phyloP scores from a whole-genome alignment of 2,888 invertebrate species.

The Dyspetes luteomarginatus region DNA sequence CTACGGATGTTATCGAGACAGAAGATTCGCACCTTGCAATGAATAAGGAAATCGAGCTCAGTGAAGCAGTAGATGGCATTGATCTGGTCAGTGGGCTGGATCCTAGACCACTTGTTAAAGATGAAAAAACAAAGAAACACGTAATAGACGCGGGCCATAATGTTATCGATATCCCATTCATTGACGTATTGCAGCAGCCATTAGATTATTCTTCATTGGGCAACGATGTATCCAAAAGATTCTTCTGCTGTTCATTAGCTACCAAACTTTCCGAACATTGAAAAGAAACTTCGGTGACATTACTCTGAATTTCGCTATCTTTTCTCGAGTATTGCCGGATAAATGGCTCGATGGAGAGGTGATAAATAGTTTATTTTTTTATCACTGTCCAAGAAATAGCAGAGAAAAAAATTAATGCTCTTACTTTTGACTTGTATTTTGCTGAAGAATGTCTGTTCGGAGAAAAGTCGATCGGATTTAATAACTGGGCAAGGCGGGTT shows the following conservation, averaged over 20 bases:
- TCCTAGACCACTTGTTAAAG: too few species aligned
- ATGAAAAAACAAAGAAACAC: neutral
- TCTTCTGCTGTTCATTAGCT: neutral
- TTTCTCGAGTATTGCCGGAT: neutral
- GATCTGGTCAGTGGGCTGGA: too few species aligned
- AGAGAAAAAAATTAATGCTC: neutral
- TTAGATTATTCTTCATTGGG: neutral
- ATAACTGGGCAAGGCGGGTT: conserved; percentile 6
- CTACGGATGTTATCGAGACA: neutral
- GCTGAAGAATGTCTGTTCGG: neutral
- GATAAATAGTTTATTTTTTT: conserved; percentile 29
- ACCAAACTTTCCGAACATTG: conserved; percentile 8
- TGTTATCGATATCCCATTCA: neutral
- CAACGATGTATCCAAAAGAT: neutral
- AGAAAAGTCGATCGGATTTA: conserved; percentile 3
- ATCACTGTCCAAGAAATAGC: conserved; percentile 23
- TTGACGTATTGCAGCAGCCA: neutral
- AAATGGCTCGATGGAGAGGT: conserved; percentile 26
- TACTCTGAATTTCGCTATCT: neutral
- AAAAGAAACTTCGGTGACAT: conserved; percentile 10
- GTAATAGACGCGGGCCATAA: neutral
- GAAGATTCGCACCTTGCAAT: too few species aligned
- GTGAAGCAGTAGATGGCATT: too few species aligned
- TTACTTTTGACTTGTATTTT: conserved; percentile 22
- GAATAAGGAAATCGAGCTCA: too few species aligned